Percentiles rank a stretch among this genome's conserved stretches.
phyloP scores from a whole-genome alignment of 2,888 invertebrate genomes.

The Nephrotoma flavescens region DNA sequence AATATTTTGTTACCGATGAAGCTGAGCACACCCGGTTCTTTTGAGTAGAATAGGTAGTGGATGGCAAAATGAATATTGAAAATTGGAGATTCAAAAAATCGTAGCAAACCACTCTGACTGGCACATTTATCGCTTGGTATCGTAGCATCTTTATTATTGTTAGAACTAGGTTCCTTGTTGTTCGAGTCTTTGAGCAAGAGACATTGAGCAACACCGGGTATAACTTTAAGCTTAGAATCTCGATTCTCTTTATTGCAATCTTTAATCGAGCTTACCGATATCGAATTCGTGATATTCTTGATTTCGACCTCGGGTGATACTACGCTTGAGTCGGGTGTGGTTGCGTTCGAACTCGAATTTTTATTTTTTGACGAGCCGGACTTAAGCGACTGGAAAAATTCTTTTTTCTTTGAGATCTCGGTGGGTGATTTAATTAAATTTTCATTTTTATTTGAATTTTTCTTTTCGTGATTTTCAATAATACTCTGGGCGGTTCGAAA shows the following conservation, averaged over 20 bases:
- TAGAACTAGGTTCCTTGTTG: not conserved
- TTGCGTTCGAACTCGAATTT: conserved; percentile 23
- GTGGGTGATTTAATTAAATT: conserved; percentile 25
- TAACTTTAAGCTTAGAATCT: conserved; percentile 5
- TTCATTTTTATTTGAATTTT: conserved; percentile 25
- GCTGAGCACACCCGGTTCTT: conserved; percentile 93
- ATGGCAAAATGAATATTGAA: conserved; percentile 98
- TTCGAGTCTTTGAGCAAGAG: conserved; percentile 18
- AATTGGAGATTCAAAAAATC: conserved; percentile 93
- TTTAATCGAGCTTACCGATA: conserved; percentile 26
- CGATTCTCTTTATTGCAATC: conserved; percentile 8
- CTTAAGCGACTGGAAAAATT: conserved; percentile 26
- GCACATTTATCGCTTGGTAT: conserved; percentile 21
- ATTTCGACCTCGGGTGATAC: conserved; percentile 9
- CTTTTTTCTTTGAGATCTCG: conserved; percentile 30
- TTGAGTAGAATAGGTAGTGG: conserved; percentile 93
- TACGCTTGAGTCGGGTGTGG: not conserved
- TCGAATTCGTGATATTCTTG: conserved; percentile 20
- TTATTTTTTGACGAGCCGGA: conserved; percentile 26
- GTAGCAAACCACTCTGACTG: conserved; percentile 27
- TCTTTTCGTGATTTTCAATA: conserved; percentile 33
- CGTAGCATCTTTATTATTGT: not conserved
- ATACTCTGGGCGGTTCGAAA: conserved; percentile 34
- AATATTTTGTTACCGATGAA: conserved; percentile 97
- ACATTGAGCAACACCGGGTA: conserved; percentile 31